A percentile compares a stretch with the other conserved stretches of the same genome.
Conservation (phyloP, 2,113 vertebrate species). For the Zosterops lateralis region DNA sequence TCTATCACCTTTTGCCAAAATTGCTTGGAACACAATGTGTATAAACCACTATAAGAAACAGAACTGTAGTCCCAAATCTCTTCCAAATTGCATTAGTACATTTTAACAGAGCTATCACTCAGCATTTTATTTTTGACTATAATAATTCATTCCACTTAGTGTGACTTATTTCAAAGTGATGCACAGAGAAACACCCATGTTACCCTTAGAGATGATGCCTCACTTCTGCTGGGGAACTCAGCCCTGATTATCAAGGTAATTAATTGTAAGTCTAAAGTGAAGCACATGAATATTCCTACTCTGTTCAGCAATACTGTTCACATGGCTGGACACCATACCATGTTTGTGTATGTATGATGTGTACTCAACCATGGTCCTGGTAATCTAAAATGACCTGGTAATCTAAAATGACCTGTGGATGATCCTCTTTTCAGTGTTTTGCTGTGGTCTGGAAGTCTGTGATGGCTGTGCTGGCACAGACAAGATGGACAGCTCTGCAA, state of each 20-base stretch:
- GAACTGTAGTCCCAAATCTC: slow-evolving; percentile 13
- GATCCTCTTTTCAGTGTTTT: background rate
- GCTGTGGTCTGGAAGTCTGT: background rate
- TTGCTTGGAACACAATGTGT: background rate
- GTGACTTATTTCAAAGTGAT: background rate
- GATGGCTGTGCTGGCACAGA: background rate
- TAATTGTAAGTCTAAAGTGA: background rate
- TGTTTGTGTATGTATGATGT: background rate
- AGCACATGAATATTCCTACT: background rate
- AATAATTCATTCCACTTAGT: background rate
- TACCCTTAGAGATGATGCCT: background rate
- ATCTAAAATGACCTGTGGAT: background rate
- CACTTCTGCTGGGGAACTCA: background rate
- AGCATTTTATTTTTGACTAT: slow-evolving; percentile 28
- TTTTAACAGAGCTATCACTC: slow-evolving; percentile 40
- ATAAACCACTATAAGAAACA: slow-evolving; percentile 14
- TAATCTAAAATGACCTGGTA: background rate
- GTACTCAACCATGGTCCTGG: fast-evolving
- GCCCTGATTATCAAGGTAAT: background rate
- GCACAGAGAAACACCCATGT: background rate
- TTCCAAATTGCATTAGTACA: slow-evolving; percentile 46
- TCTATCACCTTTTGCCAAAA: slow-evolving; percentile 31
- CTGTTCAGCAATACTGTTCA: background rate
- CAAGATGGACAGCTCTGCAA: background rate
- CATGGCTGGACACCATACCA: background rate